Conservation (phyloP, 2,797 vertebrate genomes). For the Morelia viridis region DNA sequence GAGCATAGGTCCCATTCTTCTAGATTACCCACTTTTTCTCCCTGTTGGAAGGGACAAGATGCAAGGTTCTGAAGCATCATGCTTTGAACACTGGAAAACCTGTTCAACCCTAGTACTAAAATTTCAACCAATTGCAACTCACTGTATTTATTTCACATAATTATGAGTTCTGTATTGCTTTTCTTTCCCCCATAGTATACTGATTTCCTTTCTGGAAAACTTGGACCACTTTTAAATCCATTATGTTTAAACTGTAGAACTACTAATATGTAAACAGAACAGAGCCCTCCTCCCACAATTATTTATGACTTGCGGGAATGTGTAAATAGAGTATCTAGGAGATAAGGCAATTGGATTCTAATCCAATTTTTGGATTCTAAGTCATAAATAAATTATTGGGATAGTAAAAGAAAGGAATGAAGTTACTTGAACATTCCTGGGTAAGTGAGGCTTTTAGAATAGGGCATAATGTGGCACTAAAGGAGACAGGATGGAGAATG, state of each 20-base stretch:
- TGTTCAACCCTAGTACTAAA: background rate
- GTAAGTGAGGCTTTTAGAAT: background rate
- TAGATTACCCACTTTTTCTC: background rate
- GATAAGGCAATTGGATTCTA: background rate
- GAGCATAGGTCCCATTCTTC: background rate
- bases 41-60: background rate
- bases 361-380: background rate
- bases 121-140: background rate
- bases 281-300: background rate
- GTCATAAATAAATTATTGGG: background rate
- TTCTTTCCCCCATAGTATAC: background rate
- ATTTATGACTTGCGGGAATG: background rate
- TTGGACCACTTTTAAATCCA: background rate
- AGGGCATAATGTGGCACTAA: background rate
- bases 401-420: background rate
- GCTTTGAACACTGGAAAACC: background rate
- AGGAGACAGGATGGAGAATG: background rate
- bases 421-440: background rate
- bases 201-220: background rate
- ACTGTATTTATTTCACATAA: background rate
- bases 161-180: background rate
- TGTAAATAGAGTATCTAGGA: background rate
- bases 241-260: background rate
- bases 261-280: background rate
- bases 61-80: background rate